Base-by-base conservation (phyloP, 1,140 invertebrate species). In the Episyrphus balteatus region DNA sequence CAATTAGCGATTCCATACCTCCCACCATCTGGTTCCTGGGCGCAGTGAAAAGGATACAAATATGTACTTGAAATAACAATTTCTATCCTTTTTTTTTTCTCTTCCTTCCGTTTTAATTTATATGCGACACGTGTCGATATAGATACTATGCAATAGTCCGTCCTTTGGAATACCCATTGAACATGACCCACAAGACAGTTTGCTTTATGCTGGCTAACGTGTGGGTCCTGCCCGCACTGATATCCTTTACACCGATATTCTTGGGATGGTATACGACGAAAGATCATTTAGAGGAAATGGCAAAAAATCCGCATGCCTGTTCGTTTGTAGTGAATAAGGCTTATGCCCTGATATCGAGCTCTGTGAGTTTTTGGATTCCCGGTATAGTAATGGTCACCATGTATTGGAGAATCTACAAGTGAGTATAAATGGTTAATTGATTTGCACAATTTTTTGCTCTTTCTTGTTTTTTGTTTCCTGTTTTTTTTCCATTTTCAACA, bases 221-320 rank as follows among this genome's bases (percentile, higher is more conserved):
- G 0, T 98, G 95, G 95, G 68, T 89, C 7, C 73, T 91, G 39
- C 91, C 93, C 1, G 83, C 88, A 2, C 75, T 93, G 31, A 94
- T 98, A 49, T 95, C 92, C 48, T 93, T 98, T 61, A 88, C 92
- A 38, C 93, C 95, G 1, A 92, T 98, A 38, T 95, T 97, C 62
- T 81, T 85, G 62, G 89, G 88, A 5, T 91, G 88, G 86, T 92
- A 92, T 63, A 90, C 88, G 1, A 90, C 88, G 1, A 76, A 79
- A 14, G 82, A 89, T 32, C 82, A 92, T 61, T 68, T 84, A 47
- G 69, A 78, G 14, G 78, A 78, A 51, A 74, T 84, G 55, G 68
- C 71, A 42, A 60, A 75, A 8, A 74, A 91, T 66, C 86, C 87
- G 2, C 75, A 90, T 55, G 78, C 81, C 18, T 96, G 92, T 64